Base-by-base conservation (phyloP, 2,113 vertebrate genomes). In the Leuciscus idus region DNA sequence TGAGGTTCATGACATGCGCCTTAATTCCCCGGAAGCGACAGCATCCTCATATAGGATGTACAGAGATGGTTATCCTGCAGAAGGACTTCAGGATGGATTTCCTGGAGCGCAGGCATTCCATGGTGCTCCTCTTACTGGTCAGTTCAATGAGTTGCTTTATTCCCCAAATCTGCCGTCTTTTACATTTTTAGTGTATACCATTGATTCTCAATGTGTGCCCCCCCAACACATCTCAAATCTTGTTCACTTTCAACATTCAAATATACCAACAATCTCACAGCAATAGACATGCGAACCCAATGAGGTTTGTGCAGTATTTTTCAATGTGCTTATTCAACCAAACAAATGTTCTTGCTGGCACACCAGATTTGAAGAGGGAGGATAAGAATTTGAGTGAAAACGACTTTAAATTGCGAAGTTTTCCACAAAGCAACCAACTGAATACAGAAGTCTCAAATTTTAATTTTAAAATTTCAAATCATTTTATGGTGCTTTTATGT, bases 1-100 rank as follows among this genome's bases (percentile, higher is more conserved):
- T 93, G 98, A 99, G 92, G 97, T 99, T 92, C 97, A 98, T 85
- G 98, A 98, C 89, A 92, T 99, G 91, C 97, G 95, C 92, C 95
- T 96, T 87, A 97, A 95, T 87, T 92, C 92, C 77, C 95, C 96
- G 86, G 97, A 90, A 12, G 88, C 92, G 10, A 93, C 91, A 43
- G 78, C 90, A 0, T 96, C 96, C 4, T 95, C 97, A 87, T 96
- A 95, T 72, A 96, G 96, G 48, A 96, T 96, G 94, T 96, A 96
- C 88, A 66, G 94, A 36, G 97, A 99, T 36, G 94, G 90, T 89
- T 99, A 96, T n/a, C 92, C 94, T 86, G 92, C 96, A 52, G 97
- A 99, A 19, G 81, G 95, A 7, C 91, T 96, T 28, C 92, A 96
- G 87, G 97, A 99, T 68, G 78, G 95, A 10, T 98, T 96, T 89